phyloP scores from a whole-genome alignment of 2,113 vertebrate genomes.

The rat (Rattus norvegicus) region GRCr8 NC_086035.1:15338501-15339000 shows the following conservation, averaged over 20 bases:
- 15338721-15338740: neutral
- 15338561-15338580: neutral
- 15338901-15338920: too few species aligned
- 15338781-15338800: neutral
- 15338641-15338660: neutral
- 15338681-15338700: neutral
- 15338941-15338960: constrained; percentile 89
- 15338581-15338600: neutral
- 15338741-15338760: neutral
- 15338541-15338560: neutral
- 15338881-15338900: neutral
- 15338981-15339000: constrained; percentile 97
- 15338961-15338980: constrained; percentile 91
- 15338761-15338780: neutral
- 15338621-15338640: neutral
- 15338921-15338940: constrained; percentile 85
- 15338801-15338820: neutral
- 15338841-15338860: neutral
- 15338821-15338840: neutral
- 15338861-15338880: neutral
- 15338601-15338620: neutral
- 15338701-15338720: neutral
- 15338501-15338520: neutral
- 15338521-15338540: neutral
- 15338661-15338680: neutral